phyloP scores from a whole-genome alignment of 2,113 vertebrate genomes.

The Saguinus midas region DNA sequence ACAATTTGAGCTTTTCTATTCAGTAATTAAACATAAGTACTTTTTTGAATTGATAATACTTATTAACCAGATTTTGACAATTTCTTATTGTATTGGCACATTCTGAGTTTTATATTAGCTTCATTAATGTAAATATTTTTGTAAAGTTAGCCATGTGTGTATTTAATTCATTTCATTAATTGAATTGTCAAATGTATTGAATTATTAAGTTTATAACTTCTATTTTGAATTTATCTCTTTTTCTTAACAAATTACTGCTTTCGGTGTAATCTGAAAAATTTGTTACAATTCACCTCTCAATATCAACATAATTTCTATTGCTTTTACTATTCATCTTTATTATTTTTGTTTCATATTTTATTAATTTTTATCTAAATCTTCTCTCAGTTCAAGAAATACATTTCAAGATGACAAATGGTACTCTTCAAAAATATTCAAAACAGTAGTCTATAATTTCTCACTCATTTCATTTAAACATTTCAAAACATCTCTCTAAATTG shows the following conservation, averaged over 20 bases:
- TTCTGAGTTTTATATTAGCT: not conserved
- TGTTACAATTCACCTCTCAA: not conserved
- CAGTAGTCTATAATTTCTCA: slow-evolving; percentile 26
- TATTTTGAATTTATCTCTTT: slow-evolving; percentile 23
- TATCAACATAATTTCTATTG: slow-evolving; percentile 41
- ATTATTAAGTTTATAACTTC: slow-evolving; percentile 6
- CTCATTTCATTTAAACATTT: slow-evolving; percentile 52
- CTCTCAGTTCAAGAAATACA: slow-evolving; percentile 9
- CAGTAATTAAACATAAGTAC: not conserved
- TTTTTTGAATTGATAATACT: not conserved
- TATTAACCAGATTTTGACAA: not conserved
- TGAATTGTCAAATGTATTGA: not conserved
- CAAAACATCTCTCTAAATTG: slow-evolving; percentile 32
- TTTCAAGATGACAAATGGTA: slow-evolving; percentile 40
- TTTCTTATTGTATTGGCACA: not conserved
- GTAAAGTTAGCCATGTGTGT: not conserved
- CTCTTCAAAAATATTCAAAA: slow-evolving; percentile 45
- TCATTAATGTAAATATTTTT: not conserved
- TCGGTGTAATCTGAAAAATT: slow-evolving; percentile 34
- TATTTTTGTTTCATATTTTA: slow-evolving; percentile 20
- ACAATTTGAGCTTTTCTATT: not conserved
- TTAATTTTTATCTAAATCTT: slow-evolving; percentile 39
- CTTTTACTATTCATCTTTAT: slow-evolving; percentile 31
- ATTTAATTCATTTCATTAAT: slow-evolving; percentile 4
- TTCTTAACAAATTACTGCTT: slow-evolving; percentile 11